These are phyloP conservation scores for Ceratina calcarata DNA, from an alignment of 1,140 invertebrate genomes.

Conservation along the genomic window DNA sequence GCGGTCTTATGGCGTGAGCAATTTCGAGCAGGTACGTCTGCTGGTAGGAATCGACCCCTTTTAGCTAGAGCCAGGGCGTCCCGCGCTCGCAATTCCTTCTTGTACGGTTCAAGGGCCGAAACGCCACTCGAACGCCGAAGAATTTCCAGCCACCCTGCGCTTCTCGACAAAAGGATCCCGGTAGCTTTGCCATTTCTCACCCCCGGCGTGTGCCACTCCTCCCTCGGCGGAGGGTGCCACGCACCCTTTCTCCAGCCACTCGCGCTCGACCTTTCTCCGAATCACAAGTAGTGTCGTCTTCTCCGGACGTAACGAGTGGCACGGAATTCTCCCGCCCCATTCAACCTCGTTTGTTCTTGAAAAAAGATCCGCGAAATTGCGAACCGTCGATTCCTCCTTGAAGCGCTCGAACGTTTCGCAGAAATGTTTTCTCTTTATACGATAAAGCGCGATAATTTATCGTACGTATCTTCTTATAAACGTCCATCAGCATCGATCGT, in stretches of 20 bases:
- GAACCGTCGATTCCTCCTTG: not conserved
- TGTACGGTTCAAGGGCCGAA: constrained; percentile 5
- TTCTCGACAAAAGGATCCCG: constrained; percentile 35
- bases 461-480: too few species aligned
- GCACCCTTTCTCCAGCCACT: constrained; percentile 15
- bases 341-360: not conserved
- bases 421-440: not conserved
- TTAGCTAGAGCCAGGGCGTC: too few species aligned
- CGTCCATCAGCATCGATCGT: too few species aligned
- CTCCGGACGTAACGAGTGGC: constrained; percentile 23
- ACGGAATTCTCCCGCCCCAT: not conserved
- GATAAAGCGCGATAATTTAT: too few species aligned
- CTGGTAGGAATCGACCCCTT: constrained; percentile 1
- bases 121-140: constrained; percentile 5
- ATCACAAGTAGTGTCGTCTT: constrained; percentile 38
- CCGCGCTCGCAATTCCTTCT: constrained; percentile 25
- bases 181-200: constrained; percentile 21
- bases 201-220: not conserved
- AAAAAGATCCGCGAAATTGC: not conserved
- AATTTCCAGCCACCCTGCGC: constrained; percentile 5
- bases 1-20: not conserved
- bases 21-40: not conserved
- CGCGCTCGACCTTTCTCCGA: not conserved
- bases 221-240: not conserved
- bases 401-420: not conserved